Evolutionary conservation across 1,140 invertebrate genomes (phyloP).

Genomic region (Matsumurasca onukii): DNA sequence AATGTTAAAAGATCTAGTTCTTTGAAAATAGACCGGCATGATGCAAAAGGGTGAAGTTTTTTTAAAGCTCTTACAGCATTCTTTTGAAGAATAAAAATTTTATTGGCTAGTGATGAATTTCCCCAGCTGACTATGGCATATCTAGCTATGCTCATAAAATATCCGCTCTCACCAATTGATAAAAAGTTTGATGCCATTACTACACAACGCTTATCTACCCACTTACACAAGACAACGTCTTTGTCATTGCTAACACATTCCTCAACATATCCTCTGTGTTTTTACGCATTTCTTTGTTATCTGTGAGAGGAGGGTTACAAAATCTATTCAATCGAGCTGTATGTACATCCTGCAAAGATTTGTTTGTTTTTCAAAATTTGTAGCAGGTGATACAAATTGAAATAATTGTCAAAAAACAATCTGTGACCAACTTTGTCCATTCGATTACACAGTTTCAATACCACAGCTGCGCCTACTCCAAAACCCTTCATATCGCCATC

Average conservation of each 20-base stretch:
- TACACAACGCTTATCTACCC: neutral
- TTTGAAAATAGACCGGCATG: no score
- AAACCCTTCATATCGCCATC: neutral
- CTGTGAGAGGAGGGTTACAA: neutral
- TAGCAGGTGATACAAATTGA: constrained; percentile 3
- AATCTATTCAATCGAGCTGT: constrained; percentile 2
- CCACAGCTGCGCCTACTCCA: constrained; percentile 11
- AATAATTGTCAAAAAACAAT: constrained; percentile 23
- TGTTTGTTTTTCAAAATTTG: neutral
- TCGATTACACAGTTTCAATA: neutral
- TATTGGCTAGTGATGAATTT: no score
- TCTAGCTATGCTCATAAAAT: no score
- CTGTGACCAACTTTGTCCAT: neutral
- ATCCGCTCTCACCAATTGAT: neutral
- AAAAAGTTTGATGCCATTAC: neutral
- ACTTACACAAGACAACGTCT: neutral
- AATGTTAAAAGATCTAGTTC: no score
- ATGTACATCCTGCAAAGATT: neutral
- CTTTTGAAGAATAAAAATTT: no score
- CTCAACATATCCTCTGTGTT: neutral
- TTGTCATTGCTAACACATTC: constrained; percentile 2
- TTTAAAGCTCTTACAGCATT: no score
- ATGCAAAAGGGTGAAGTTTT: no score
- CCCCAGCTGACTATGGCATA: no score
- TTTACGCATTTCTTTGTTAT: neutral